Evolutionary conservation across 37 sponge, comb jelly and placozoan species (phyloP), one percentile per base, ranked within the genome.

Genomic region (Haliclona indistincta): DNA sequence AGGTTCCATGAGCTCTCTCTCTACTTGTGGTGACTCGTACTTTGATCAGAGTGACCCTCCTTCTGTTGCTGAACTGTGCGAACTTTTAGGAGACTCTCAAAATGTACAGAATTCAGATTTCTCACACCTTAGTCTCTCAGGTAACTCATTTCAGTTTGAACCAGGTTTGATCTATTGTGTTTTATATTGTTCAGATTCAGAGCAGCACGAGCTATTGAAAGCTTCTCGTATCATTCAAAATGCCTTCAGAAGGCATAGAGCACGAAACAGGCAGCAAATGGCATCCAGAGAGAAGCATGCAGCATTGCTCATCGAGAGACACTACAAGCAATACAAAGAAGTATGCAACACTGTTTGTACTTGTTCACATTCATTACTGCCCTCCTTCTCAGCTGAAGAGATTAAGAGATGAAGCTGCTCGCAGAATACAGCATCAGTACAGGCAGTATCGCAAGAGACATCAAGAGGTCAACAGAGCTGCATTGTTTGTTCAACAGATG

Each of bases 161-260:
- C 49, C 23, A 6, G 32, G 26, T 55, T 78, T 39, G 25, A 36
- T 28, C 1, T 35, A 10, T 54, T 37, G 25, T 1, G 30, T 67
- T 6, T 20, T 43, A 17, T 51, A 25, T 56, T 55, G 7, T 58
- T 4, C 55, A 84, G 85, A 80, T 29, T 32, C 64, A 3, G 87
- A 86, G 63, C 87, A 86, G 38, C 74, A 75, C 15, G 78, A 86
- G 64, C 61, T 86, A 34, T 62, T 74, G n/a, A 47, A 68, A 54
- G 81, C 87, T 35, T 73, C 80, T 33, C 42, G 72, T 43, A 67
- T 63, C 1, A 86, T 86, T 32, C 87, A 86, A 47, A 68, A 64
- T 61, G 74, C 87, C 0, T 80, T 86, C 51, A 53, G 87, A 43
- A 79, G 75, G 33, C 69, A 54, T 75, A 86, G 74, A 77, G 81